Base-by-base conservation (phyloP, 2,113 vertebrate genomes). In the Semicossyphus pulcher region DNA sequence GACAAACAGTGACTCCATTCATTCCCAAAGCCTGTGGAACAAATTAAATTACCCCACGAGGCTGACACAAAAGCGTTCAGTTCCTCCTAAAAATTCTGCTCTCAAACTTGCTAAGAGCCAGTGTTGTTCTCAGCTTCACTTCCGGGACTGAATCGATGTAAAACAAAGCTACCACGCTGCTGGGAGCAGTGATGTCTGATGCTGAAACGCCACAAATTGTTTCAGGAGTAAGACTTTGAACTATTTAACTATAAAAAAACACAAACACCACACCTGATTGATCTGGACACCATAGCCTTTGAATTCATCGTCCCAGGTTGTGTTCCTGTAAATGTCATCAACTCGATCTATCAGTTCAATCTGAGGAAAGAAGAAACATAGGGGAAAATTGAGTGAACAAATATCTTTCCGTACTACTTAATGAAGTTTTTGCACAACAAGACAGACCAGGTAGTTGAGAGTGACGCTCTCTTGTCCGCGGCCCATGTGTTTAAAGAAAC, bases 261-360 rank as follows among this genome's bases (percentile, higher is more conserved):
- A 29, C 47, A 51, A 9, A 4, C 16, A 56, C 7, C 81, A 36
- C 92, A 99, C 97, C 96, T 99, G 96, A 8, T 98, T 94, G 92
- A 99, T 99, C 91, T 99, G 98, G 75, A 99, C 94, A 44, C 98
- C 98, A 2, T 99, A 99, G 59, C 95, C 97, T 91, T 92, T 96
- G 85, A 95, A 97, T 26, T 95, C 94, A 2, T 96, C 93, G 10
- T 96, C 94, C 98, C 98, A 99, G 0, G 96, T 95, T 2, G 98
- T 99, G 82, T 98, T 99, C 67, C 97, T 92, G 80, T 98, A 99
- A 82, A 99, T 99, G 90, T 99, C 97, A 79, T 99, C 97, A 26
- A 99, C 98, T 87, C 98, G 93, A 93, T 99, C 97, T 78, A 99
- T 99, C 72, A 99, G 84, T 54, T 99, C 97, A 81, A 99, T 99